Evolutionary conservation across 2,113 vertebrate genomes (phyloP).

Genomic region (Neotoma lepida): DNA sequence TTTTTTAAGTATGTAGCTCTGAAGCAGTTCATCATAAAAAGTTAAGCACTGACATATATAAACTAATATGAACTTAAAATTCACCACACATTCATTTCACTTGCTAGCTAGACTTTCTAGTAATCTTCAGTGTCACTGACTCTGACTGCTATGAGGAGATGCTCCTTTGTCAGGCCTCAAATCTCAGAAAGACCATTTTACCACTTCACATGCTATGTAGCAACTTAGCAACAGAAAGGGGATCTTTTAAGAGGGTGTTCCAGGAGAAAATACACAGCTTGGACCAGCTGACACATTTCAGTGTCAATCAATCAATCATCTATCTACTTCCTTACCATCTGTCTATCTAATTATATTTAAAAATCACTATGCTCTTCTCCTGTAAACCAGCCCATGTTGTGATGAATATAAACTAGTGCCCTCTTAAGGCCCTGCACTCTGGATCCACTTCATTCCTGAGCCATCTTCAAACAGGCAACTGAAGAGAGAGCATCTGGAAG

Average conservation of each 20-base stretch:
- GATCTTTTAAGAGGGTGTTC: constrained; percentile 20
- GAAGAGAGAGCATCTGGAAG: constrained; percentile 2
- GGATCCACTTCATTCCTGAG: neutral
- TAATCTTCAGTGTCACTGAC: neutral
- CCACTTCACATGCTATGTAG: neutral
- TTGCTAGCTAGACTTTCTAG: neutral
- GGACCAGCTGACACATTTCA: neutral
- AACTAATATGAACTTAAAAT: neutral
- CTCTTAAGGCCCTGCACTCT: neutral
- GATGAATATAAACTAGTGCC: neutral
- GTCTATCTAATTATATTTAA: neutral
- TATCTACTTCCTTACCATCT: neutral
- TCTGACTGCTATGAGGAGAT: neutral
- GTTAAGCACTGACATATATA: neutral
- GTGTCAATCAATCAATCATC: neutral
- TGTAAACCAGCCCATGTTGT: neutral
- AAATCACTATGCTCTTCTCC: neutral
- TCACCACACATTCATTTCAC: neutral
- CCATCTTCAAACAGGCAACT: constrained; percentile 7
- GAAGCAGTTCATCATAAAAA: neutral
- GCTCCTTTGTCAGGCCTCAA: neutral
- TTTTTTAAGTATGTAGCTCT: neutral
- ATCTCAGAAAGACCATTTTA: constrained; percentile 1
- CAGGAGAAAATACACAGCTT: neutral
- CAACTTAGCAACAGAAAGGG: neutral